A percentile compares a stretch with the other conserved stretches of the same genome.
Evolutionary conservation across 2,113 vertebrate species (phyloP).

Genomic region (Struthio camelus): DNA sequence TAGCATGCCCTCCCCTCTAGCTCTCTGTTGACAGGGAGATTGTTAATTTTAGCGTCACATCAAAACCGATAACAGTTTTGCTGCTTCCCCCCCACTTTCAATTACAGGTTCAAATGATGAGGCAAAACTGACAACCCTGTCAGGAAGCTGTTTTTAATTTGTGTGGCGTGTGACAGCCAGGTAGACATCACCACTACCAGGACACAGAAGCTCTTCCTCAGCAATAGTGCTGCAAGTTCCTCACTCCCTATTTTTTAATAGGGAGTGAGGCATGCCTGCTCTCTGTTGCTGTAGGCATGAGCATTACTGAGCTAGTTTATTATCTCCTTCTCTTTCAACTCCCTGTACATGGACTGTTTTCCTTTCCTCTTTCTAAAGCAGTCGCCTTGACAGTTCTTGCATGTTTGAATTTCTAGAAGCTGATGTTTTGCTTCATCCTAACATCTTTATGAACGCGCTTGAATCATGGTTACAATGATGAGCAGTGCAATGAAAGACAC

Average conservation of each 20-base stretch:
- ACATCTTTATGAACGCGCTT: neutral
- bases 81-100: neutral
- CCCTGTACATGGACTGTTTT: neutral
- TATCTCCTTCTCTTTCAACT: neutral
- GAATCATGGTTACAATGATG: neutral
- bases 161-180: accelerated
- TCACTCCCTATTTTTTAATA: neutral
- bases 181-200: neutral
- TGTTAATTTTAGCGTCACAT: neutral
- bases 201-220: neutral
- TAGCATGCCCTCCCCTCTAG: neutral
- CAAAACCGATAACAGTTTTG: neutral
- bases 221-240: neutral
- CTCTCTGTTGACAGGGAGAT: neutral
- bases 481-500: neutral
- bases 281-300: neutral
- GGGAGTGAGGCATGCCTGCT: neutral
- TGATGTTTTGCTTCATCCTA: neutral
- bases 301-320: neutral
- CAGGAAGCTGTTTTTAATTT: neutral
- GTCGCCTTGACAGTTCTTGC: neutral
- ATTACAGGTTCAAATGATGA: neutral
- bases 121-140: accelerated
- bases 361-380: neutral
- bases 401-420: neutral